Percentiles rank a stretch among this genome's conserved stretches.
These are phyloP conservation scores for Solenodon paradoxus DNA, from an alignment of 2,113 vertebrate species.

Conservation along the genomic window DNA sequence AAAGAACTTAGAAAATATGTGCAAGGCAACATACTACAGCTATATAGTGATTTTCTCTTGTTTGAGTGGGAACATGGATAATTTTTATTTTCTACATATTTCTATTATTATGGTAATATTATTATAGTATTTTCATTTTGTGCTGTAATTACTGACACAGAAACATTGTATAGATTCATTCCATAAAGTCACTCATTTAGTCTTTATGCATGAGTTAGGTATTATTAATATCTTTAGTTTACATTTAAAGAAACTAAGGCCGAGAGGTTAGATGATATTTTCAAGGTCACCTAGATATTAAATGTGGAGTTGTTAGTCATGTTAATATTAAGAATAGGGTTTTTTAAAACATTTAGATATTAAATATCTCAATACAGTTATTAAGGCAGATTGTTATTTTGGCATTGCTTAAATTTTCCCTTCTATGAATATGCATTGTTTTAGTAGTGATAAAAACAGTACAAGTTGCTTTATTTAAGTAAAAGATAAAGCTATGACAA, in stretches of 20 bases:
- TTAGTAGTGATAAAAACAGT: not conserved
- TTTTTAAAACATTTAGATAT: not conserved
- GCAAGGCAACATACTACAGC: not conserved
- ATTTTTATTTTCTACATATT: not conserved
- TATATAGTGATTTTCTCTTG: not conserved
- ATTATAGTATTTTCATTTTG: not conserved
- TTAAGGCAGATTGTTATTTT: not conserved
- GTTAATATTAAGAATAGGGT: no score
- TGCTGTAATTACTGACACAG: not conserved
- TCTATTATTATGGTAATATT: not conserved
- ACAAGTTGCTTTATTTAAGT: not conserved
- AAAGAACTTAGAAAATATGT: not conserved
- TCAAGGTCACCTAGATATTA: not conserved
- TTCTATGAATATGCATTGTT: not conserved
- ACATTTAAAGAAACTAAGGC: not conserved
- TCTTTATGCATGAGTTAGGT: not conserved
- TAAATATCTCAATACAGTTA: not conserved
- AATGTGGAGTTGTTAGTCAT: no score
- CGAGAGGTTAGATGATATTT: not conserved
- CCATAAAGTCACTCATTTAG: conserved; percentile 1
- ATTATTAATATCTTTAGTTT: not conserved
- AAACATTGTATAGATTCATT: not conserved
- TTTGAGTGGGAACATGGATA: not conserved
- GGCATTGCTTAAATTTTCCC: not conserved
- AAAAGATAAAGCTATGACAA: not conserved